Evolutionary conservation across 2,797 vertebrate genomes (phyloP), one percentile per base, ranked within the genome.

Genomic region (Fundulus diaphanus): DNA sequence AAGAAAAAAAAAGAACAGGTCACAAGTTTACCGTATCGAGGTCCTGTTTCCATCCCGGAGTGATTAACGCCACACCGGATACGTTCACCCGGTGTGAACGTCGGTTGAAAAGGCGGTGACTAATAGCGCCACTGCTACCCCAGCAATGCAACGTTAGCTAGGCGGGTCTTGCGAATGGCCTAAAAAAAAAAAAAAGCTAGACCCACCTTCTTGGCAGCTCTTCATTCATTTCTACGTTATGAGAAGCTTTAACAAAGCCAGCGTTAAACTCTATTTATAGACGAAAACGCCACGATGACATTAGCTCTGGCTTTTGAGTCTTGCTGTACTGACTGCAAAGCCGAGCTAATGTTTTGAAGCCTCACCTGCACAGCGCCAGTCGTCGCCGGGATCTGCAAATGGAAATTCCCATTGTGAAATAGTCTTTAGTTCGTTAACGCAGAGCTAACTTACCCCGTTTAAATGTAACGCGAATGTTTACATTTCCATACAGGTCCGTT

Each of bases 111-210:
- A 76, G 79, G 72, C 74, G 68, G 66, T 59, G 81, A 87, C 82
- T 73, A 79, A 76, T 44, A 85, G 82, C 87, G 77, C 86, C 78
- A 67, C 78, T 35, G 73, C 72, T 76, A 70, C 67, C 20, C 5
- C 16, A 72, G 67, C 65, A 3, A 42, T 77, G 86, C 78, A 81
- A 61, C 81, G 54, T 70, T 82, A 87, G 90, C 89, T 66, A 89
- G 89, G 84, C 87, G 85, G 91, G 83, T 88, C 88, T 89, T 71
- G 35, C 57, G 72, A 48, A 37, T 65, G 72, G 72, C 72, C 72
- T 65, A 73, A 65, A 74, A 73, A 54, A 68, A 48, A 73, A 65
- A 74, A 73, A 54, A 68, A 48, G 18, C 73, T 66, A 52, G 87
- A 90, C 86, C 86, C 80, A 75, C 90, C 89, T 86, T 82, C 83